These are phyloP conservation scores for Corydoras maculifer DNA, from an alignment of 2,113 vertebrate genomes.

Conservation along the genomic window DNA sequence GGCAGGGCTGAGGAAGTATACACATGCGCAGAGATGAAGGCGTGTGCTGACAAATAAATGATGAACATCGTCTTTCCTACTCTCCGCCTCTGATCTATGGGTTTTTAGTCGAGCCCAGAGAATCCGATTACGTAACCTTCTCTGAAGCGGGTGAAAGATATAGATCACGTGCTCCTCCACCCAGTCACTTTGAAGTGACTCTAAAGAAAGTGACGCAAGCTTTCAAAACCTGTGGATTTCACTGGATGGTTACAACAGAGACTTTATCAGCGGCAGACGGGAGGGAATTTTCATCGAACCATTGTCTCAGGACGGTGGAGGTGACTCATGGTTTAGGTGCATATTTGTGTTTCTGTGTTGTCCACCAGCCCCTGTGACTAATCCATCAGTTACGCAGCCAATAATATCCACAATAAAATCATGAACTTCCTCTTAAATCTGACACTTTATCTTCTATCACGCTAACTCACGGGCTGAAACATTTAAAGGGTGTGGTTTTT, in stretches of 20 bases:
- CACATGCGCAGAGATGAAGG: slow-evolving; percentile 43
- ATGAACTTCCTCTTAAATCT: slow-evolving; percentile 28
- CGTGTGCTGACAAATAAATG: slow-evolving; percentile 36
- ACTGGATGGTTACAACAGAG: slow-evolving; percentile 10
- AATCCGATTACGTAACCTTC: background rate
- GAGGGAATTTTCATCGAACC: slow-evolving; percentile 34
- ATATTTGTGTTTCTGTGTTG: slow-evolving; percentile 31
- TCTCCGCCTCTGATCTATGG: slow-evolving; percentile 11
- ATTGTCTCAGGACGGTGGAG: slow-evolving; percentile 36
- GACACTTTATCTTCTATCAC: background rate
- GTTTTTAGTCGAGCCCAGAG: slow-evolving; percentile 31
- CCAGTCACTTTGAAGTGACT: slow-evolving; percentile 16
- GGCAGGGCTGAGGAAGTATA: slow-evolving; percentile 20
- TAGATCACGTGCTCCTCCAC: slow-evolving; percentile 23
- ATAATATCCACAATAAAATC: slow-evolving; percentile 32
- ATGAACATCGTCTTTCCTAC: background rate
- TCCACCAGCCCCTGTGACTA: slow-evolving; percentile 50
- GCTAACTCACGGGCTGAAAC: slow-evolving; percentile 14
- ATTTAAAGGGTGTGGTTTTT: slow-evolving; percentile 14
- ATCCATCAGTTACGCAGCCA: slow-evolving; percentile 42
- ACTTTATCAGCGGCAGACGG: background rate
- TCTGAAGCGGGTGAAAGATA: slow-evolving; percentile 26
- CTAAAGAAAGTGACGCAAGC: slow-evolving; percentile 17
- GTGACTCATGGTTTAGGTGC: slow-evolving; percentile 50
- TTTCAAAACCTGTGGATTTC: slow-evolving; percentile 16